Conservation (phyloP, 2,797 vertebrate species). For the Argentina silus region DNA sequence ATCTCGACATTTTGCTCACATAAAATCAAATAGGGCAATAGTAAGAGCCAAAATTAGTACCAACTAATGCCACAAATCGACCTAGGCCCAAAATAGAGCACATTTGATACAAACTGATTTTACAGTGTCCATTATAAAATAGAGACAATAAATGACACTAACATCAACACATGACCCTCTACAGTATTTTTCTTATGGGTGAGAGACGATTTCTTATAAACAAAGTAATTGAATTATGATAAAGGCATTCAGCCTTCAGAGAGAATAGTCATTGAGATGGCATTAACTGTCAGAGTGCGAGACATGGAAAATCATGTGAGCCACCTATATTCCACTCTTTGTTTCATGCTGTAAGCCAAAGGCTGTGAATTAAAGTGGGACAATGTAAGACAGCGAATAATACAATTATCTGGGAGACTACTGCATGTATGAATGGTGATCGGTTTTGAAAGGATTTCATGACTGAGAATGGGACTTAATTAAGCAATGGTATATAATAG, state of each 20-base stretch:
- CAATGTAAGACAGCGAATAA: conserved; percentile 66
- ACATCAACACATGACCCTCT: background rate
- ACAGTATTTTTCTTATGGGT: background rate
- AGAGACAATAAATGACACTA: background rate
- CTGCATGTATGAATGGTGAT: conserved; percentile 3
- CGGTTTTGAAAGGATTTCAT: conserved; percentile 57
- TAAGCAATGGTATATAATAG: conserved; percentile 64
- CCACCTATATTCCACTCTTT: conserved; percentile 52
- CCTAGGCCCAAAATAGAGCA: background rate
- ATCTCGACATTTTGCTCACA: background rate
- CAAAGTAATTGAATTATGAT: conserved; percentile 41
- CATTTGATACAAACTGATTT: background rate
- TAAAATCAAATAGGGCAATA: background rate
- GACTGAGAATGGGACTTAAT: conserved; percentile 61
- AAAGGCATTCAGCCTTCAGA: conserved; percentile 47
- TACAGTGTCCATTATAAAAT: background rate
- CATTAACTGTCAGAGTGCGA: conserved; percentile 34
- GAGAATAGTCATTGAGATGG: conserved; percentile 54
- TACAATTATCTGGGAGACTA: conserved; percentile 64
- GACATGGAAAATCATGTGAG: conserved; percentile 39
- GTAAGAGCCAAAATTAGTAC: background rate
- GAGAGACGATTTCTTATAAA: background rate
- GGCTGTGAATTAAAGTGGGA: conserved; percentile 63
- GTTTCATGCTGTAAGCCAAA: conserved; percentile 59
- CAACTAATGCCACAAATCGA: background rate